These are phyloP conservation scores for Emys orbicularis DNA, from an alignment of 2,797 vertebrate genomes.

Conservation along the genomic window DNA sequence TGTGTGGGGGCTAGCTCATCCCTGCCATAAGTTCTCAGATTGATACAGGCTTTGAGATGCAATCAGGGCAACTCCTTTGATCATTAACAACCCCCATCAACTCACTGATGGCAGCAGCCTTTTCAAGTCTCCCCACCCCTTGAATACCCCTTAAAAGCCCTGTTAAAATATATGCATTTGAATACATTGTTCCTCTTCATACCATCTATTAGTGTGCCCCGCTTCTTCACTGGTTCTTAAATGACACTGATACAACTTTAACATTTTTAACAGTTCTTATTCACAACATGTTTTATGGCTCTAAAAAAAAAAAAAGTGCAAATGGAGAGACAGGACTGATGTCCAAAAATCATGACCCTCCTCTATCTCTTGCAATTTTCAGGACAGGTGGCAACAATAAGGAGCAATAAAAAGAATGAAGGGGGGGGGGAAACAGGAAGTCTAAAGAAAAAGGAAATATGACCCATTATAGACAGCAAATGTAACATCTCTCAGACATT, in stretches of 20 bases:
- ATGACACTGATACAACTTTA: background rate
- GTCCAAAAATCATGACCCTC: background rate
- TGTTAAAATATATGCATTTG: background rate
- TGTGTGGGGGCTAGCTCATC: background rate
- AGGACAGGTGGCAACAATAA: background rate
- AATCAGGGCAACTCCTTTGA: background rate
- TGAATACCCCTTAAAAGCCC: accelerated
- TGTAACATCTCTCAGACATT: constrained; percentile 52
- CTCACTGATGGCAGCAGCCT: background rate
- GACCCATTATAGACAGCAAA: constrained; percentile 40
- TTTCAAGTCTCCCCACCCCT: background rate
- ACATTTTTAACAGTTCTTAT: background rate
- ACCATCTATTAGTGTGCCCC: background rate
- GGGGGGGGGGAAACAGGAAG: background rate
- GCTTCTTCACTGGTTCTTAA: constrained; percentile 1
- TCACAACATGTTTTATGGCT: background rate
- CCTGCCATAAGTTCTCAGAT: background rate
- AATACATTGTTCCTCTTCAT: background rate
- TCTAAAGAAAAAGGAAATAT: background rate
- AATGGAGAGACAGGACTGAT: background rate
- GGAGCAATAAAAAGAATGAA: background rate
- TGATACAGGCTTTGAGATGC: background rate
- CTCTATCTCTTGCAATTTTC: background rate
- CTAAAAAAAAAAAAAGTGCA: background rate
- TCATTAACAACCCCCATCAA: constrained; percentile 5